Evolutionary conservation across 2,888 invertebrate species (phyloP), one percentile per base, ranked within the genome.

Genomic region (Automeris io): DNA sequence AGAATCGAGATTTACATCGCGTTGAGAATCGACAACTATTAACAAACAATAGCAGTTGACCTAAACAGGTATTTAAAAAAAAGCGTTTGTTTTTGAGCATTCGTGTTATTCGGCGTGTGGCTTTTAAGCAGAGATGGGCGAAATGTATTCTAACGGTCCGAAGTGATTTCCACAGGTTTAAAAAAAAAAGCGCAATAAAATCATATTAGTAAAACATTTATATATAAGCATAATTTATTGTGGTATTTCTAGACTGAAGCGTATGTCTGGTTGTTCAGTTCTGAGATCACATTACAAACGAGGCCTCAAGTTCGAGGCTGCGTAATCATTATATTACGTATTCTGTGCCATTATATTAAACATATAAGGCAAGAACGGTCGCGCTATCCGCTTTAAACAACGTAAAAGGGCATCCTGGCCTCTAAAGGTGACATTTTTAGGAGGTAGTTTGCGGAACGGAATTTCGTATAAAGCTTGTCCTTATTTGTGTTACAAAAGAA

Each of bases 301-400:
- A 35, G 39, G 34, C 21, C 26, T 34, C 45, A 45, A 43, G 41
- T 43, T 43, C 41, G 37, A 42, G 35, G 41, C 23, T 25, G 18
- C n/a, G n/a, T n/a, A n/a, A n/a, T n/a, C n/a, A n/a, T n/a, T n/a
- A n/a, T n/a, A n/a, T n/a, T n/a, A n/a, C n/a, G n/a, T n/a, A n/a
- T n/a, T n/a, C n/a, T 22, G 33, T 35, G 22, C 22, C 31, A 37
- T 32, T 31, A 23, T 23, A 26, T 18, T 26, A 16, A 18, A 18
- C 39, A 18, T 26, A 29, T 34, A 39, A 21, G 39, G 39, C 23
- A 8, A 23, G 32, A 23, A 23, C 23, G 32, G 37, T 37, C 16
- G 22, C 32, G 37, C 37, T 11, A 31, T 32, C 31, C 31, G 18
- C 23, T 37, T 37, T 37, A 23, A 31, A 32, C 31, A 32, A 37